A percentile compares a stretch with the other conserved stretches of the same genome.
Conservation (phyloP, 1,140 invertebrate genomes). For the Drosophila novamexicana region DNA sequence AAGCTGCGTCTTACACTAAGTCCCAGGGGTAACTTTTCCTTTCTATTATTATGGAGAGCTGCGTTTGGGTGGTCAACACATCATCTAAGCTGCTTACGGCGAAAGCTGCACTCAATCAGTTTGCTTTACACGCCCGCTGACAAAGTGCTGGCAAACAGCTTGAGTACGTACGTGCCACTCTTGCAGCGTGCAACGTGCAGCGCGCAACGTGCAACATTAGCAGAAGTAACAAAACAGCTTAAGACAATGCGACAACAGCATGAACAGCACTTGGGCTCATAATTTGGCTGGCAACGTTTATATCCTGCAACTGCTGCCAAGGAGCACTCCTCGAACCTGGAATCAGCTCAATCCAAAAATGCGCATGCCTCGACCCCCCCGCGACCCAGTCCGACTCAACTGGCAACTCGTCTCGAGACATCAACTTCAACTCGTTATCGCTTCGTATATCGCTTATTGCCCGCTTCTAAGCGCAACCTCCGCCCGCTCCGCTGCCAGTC, state of each 20-base stretch:
- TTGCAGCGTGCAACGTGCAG: slow-evolving; percentile 13
- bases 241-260: slow-evolving; percentile 6
- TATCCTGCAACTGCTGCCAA: slow-evolving; percentile 1
- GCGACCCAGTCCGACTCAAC: background rate
- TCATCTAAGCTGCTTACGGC: slow-evolving; percentile 55
- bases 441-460: slow-evolving; percentile 76
- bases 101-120: slow-evolving; percentile 74
- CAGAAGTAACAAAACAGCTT: slow-evolving; percentile 38
- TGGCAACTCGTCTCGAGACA: slow-evolving; percentile 44
- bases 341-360: slow-evolving; percentile 61
- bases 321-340: background rate
- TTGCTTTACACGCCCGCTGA: slow-evolving; percentile 32
- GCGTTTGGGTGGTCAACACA: slow-evolving; percentile 48
- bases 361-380: slow-evolving; percentile 20
- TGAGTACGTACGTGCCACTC: slow-evolving; percentile 33
- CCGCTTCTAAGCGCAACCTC: slow-evolving; percentile 57
- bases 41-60: background rate
- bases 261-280: slow-evolving; percentile 3
- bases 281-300: slow-evolving; percentile 9
- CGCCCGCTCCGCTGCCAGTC: background rate
- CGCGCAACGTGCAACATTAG: slow-evolving; percentile 31
- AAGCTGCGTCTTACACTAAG: too few relatives aligned
- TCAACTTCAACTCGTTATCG: slow-evolving; percentile 73
- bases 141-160: slow-evolving; percentile 30
- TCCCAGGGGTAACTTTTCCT: too few relatives aligned